Conservation (phyloP, 1,140 invertebrate species). For the Ericerus pela region DNA sequence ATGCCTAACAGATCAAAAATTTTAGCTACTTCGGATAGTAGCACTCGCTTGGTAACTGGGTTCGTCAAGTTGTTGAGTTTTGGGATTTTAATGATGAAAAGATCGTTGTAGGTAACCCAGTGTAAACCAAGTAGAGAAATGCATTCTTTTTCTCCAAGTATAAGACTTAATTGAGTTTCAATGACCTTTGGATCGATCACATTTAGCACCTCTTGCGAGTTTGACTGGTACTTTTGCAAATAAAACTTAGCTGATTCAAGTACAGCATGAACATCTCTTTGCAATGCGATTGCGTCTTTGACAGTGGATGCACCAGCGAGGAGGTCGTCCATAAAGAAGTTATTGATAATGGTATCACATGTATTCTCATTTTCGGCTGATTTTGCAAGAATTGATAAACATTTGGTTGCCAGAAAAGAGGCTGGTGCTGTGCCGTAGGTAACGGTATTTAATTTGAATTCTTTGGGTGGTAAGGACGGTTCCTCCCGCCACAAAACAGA, state of each 20-base stretch:
- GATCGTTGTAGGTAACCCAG: conserved; percentile 18
- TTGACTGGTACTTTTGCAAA: conserved; percentile 1
- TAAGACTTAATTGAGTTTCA: not conserved
- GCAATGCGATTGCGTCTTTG: not conserved
- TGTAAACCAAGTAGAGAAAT: conserved; percentile 17
- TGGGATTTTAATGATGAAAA: conserved; percentile 12
- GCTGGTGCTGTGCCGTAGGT: conserved; percentile 22
- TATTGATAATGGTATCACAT: conserved; percentile 26
- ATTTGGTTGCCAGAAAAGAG: conserved; percentile 13
- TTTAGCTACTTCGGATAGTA: conserved; percentile 24
- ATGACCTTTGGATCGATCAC: not conserved
- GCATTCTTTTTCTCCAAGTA: not conserved
- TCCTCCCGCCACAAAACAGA: conserved; percentile 27
- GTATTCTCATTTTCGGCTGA: not conserved
- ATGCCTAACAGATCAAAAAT: conserved; percentile 33
- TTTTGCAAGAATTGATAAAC: conserved; percentile 20
- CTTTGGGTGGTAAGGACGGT: conserved; percentile 22
- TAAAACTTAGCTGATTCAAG: not conserved
- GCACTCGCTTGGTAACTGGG: conserved; percentile 17
- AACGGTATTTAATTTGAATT: conserved; percentile 25
- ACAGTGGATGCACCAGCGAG: not conserved
- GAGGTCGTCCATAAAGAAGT: conserved; percentile 35
- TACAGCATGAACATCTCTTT: not conserved
- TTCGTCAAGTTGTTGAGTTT: not conserved
- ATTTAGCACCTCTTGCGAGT: not conserved